These are phyloP conservation scores for Anisognathus igniventris DNA, from an alignment of 2,797 vertebrate species.

Conservation along the genomic window DNA sequence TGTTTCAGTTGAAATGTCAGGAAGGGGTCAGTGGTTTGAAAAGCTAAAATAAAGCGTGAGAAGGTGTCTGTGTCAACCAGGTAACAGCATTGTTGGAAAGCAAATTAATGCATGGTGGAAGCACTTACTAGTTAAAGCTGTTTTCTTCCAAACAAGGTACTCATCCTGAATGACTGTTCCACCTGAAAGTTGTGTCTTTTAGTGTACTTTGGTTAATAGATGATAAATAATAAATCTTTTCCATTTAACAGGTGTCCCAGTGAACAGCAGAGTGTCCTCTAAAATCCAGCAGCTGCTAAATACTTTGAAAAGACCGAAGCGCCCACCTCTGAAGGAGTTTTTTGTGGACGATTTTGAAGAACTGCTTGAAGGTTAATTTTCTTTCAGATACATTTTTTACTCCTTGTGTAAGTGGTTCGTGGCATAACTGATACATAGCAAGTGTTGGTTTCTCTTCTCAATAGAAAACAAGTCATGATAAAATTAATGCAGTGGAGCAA, in stretches of 20 bases:
- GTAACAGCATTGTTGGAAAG: not conserved
- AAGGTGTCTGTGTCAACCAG: not conserved
- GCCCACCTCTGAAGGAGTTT: conserved; percentile 91
- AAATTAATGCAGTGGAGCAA: not conserved
- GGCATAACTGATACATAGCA: not conserved
- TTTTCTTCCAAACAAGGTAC: not conserved
- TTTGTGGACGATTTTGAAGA: conserved; percentile 97
- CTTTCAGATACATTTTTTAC: not conserved
- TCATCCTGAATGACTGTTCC: not conserved
- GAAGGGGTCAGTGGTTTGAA: not conserved
- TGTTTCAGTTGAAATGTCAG: not conserved
- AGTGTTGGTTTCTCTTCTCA: not conserved
- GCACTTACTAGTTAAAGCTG: not conserved
- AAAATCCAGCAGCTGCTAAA: conserved; percentile 98
- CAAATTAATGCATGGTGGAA: not conserved
- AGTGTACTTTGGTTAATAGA: not conserved
- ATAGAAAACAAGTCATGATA: not conserved
- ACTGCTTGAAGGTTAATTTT: conserved; percentile 86
- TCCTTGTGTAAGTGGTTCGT: not conserved
- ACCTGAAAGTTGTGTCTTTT: not conserved
- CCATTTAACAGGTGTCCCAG: conserved; percentile 84
- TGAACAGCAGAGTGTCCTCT: conserved; percentile 94
- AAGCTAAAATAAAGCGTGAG: not conserved
- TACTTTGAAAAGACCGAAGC: conserved; percentile 94
- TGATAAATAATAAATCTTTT: not conserved